phyloP scores from a whole-genome alignment of 2,888 invertebrate genomes.

The Sympetrum striolatum region DNA sequence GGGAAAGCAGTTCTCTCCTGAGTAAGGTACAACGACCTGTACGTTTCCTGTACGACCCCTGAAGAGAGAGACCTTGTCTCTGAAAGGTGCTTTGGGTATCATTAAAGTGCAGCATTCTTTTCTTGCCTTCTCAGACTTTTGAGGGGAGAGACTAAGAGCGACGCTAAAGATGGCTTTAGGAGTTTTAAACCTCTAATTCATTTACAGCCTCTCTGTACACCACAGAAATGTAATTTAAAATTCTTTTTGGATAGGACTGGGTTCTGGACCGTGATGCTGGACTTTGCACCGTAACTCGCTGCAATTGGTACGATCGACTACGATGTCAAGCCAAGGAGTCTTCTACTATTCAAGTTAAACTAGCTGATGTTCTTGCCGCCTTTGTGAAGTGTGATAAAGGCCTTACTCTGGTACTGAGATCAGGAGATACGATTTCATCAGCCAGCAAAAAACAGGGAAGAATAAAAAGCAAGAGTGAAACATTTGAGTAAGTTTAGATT shows the following conservation, averaged over 20 bases:
- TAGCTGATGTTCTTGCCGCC: slow-evolving; percentile 1
- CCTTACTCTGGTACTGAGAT: neutral
- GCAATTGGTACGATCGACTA: slow-evolving; percentile 17
- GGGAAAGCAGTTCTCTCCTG: no score
- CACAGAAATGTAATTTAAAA: neutral
- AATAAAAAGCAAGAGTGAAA: neutral
- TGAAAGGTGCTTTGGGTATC: no score
- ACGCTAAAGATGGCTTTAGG: no score
- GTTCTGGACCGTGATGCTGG: slow-evolving; percentile 30
- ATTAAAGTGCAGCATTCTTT: no score
- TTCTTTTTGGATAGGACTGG: neutral
- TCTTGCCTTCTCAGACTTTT: no score
- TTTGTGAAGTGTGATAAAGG: slow-evolving; percentile 16
- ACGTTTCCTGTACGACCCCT: no score
- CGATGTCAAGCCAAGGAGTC: slow-evolving; percentile 22
- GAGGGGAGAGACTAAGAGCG: no score
- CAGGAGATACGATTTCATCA: slow-evolving; percentile 23
- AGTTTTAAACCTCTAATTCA: no score
- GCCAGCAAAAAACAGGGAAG: neutral
- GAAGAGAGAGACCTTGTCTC: no score
- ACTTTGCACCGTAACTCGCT: slow-evolving; percentile 17
- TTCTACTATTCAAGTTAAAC: neutral
- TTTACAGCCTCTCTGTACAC: neutral
- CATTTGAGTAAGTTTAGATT: neutral
- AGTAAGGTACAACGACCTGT: no score